phyloP scores from a whole-genome alignment of 1,140 invertebrate species.

The Drosophila nasuta region DNA sequence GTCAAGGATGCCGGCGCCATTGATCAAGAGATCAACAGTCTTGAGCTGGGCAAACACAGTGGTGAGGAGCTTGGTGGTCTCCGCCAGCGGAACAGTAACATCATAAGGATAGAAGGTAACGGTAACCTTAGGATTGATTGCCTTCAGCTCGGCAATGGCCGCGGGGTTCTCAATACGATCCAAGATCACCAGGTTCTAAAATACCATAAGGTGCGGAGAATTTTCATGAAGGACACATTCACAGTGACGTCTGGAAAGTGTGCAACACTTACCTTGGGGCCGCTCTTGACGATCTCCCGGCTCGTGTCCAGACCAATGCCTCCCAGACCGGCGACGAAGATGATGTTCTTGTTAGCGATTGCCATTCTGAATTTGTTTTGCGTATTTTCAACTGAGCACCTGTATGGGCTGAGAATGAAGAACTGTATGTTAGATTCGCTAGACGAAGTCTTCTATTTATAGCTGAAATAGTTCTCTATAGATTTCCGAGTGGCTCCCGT shows the following conservation, averaged over 20 bases:
- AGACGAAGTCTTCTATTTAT: conserved; percentile 58
- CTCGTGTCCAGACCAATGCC: conserved; percentile 77
- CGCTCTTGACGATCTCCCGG: conserved; percentile 61
- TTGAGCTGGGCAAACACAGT: conserved; percentile 69
- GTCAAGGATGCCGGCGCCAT: conserved; percentile 77
- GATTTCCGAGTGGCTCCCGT: conserved; percentile 34
- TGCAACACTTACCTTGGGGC: conserved; percentile 53
- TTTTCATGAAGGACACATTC: not conserved
- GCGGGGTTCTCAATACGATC: conserved; percentile 73
- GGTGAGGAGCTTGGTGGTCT: conserved; percentile 63
- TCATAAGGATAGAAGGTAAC: conserved; percentile 73
- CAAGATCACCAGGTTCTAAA: conserved; percentile 71
- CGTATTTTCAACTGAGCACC: conserved; percentile 28
- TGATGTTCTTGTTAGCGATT: conserved; percentile 73
- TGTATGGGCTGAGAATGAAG: conserved; percentile 31
- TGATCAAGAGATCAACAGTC: conserved; percentile 76
- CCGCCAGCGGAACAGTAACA: conserved; percentile 62
- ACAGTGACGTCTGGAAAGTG: not conserved
- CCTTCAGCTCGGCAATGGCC: conserved; percentile 66
- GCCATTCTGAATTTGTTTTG: conserved; percentile 47
- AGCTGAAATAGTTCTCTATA: conserved; percentile 29
- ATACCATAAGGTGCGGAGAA: not conserved
- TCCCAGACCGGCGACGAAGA: conserved; percentile 78
- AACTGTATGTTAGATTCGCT: conserved; percentile 30
- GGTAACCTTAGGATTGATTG: conserved; percentile 73